Percentiles rank a stretch among this genome's conserved stretches.
These are phyloP conservation scores for Trachymyrmex cornetzi DNA, from an alignment of 1,140 invertebrate genomes.

Conservation along the genomic window DNA sequence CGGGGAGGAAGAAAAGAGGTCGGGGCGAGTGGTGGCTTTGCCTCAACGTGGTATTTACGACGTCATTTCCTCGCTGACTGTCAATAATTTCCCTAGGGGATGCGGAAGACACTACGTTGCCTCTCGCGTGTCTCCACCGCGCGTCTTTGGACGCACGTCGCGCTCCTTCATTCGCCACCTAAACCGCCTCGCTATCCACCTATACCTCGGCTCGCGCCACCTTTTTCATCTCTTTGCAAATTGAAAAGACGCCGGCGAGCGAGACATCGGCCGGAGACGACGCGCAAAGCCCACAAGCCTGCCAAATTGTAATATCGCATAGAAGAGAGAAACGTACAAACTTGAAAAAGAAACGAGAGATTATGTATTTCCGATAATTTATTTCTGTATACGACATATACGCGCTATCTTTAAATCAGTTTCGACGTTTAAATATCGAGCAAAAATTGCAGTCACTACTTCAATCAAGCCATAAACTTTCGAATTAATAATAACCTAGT, in stretches of 20 bases:
- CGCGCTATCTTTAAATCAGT: background rate
- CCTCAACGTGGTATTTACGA: slow-evolving; percentile 84
- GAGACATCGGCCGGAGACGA: slow-evolving; percentile 63
- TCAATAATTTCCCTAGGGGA: slow-evolving; percentile 86
- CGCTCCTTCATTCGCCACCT: slow-evolving; percentile 52
- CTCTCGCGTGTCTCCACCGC: slow-evolving; percentile 65
- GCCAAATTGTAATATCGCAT: slow-evolving; percentile 71
- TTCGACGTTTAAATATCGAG: slow-evolving; percentile 22
- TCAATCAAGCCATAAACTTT: slow-evolving; percentile 30
- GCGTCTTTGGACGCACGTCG: slow-evolving; percentile 36
- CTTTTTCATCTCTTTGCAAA: slow-evolving; percentile 75
- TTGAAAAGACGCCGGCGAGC: slow-evolving; percentile 78
- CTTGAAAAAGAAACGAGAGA: background rate
- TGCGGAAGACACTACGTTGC: slow-evolving; percentile 78
- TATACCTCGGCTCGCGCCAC: slow-evolving; percentile 52
- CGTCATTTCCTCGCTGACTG: slow-evolving; percentile 86
- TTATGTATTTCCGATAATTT: slow-evolving; percentile 52
- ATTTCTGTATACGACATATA: background rate
- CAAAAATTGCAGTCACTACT: background rate
- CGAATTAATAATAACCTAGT: slow-evolving; percentile 15
- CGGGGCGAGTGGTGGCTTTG: slow-evolving; percentile 61
- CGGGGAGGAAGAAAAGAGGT: slow-evolving; percentile 50
- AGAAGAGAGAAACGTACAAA: slow-evolving; percentile 42
- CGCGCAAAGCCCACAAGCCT: slow-evolving; percentile 45
- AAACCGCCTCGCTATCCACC: slow-evolving; percentile 65